phyloP scores from a whole-genome alignment of 2,888 invertebrate genomes.

The Drosophila antonietae region DNA sequence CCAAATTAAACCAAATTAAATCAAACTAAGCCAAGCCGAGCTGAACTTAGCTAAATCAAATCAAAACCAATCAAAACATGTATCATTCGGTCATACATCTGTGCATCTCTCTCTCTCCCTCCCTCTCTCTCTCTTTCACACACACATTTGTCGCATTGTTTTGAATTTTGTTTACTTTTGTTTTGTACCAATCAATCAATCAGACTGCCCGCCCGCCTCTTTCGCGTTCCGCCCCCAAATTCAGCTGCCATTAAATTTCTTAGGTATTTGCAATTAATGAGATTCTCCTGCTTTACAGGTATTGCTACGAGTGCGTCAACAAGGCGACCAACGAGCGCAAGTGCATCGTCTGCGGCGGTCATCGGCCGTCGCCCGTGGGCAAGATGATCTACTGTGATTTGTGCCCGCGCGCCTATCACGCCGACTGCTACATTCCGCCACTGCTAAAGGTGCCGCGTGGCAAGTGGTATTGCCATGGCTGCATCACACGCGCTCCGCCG shows the following conservation, averaged over 20 bases:
- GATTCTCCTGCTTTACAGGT: slow-evolving; percentile 86
- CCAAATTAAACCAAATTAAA: not conserved
- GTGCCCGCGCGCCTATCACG: slow-evolving; percentile 96
- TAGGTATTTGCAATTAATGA: not conserved
- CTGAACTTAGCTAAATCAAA: not conserved
- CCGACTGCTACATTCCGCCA: slow-evolving; percentile 96
- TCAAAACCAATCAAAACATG: not conserved
- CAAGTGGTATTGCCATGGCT: slow-evolving; percentile 95
- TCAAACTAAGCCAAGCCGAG: not conserved
- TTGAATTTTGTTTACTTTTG: slow-evolving; percentile 38
- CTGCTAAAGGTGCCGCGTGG: slow-evolving; percentile 92
- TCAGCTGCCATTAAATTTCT: not conserved
- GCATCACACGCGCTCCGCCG: slow-evolving; percentile 92
- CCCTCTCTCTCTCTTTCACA: not conserved
- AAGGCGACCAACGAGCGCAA: slow-evolving; percentile 96
- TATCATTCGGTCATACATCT: slow-evolving; percentile 11
- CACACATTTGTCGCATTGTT: slow-evolving; percentile 50
- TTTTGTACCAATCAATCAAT: slow-evolving; percentile 14
- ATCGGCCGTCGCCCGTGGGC: slow-evolving; percentile 86
- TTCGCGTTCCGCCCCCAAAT: slow-evolving; percentile 5
- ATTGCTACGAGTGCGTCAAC: slow-evolving; percentile 97
- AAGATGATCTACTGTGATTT: slow-evolving; percentile 94
- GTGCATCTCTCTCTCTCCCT: not conserved
- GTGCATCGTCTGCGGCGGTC: slow-evolving; percentile 96
- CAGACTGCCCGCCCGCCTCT: slow-evolving; percentile 12